Percentiles rank a stretch among this genome's conserved stretches.
phyloP scores from a whole-genome alignment of 2,113 vertebrate species.

The Salvelinus sp. region DNA sequence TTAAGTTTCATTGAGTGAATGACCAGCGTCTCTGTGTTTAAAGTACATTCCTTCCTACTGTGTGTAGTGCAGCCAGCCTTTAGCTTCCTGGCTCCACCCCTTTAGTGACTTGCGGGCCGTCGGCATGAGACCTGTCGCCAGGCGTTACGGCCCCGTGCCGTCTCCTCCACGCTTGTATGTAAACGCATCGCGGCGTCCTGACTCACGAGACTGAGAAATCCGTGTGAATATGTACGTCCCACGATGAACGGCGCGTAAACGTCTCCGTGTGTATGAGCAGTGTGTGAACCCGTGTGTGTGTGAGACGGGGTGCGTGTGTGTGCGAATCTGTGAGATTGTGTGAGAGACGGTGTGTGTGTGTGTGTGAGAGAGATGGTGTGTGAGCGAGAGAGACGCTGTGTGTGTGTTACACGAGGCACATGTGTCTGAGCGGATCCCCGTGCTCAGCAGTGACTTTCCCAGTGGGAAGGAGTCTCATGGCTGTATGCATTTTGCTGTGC shows the following conservation, averaged over 20 bases:
- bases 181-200: slow-evolving; percentile 63
- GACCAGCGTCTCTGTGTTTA: not conserved
- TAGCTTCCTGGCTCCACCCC: slow-evolving; percentile 40
- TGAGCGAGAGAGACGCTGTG: too few relatives aligned
- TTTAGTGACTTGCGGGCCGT: slow-evolving; percentile 48
- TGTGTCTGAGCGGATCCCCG: slow-evolving; percentile 48
- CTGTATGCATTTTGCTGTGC: slow-evolving; percentile 33
- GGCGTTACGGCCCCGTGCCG: slow-evolving; percentile 47
- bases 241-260: slow-evolving; percentile 22
- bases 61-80: too few relatives aligned
- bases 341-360: too few relatives aligned
- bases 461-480: slow-evolving; percentile 68
- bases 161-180: slow-evolving; percentile 56
- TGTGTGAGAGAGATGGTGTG: too few relatives aligned
- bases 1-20: slow-evolving; percentile 38
- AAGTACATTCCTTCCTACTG: too few relatives aligned
- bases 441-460: slow-evolving; percentile 68
- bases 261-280: slow-evolving; percentile 14
- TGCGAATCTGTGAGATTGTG: too few relatives aligned
- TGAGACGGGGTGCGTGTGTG: not conserved
- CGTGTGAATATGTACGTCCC: slow-evolving; percentile 59
- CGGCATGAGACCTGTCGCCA: slow-evolving; percentile 65
- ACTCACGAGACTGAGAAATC: slow-evolving; percentile 35
- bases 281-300: slow-evolving; percentile 2
- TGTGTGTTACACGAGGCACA: slow-evolving; percentile 18